Conservation (phyloP, 2,888 invertebrate species). For the Drosophila longiperda region DNA sequence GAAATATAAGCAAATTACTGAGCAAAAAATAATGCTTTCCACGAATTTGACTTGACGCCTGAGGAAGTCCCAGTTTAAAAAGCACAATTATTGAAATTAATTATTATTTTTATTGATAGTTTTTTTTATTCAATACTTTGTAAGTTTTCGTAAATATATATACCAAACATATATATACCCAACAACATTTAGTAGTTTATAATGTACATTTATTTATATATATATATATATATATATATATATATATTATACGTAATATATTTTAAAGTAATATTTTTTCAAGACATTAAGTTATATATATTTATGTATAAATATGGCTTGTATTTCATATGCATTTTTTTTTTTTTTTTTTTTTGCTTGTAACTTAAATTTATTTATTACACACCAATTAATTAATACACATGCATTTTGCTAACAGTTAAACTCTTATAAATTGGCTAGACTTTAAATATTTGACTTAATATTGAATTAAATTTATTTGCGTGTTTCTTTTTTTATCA, state of each 20-base stretch:
- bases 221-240: slow-evolving; percentile 10
- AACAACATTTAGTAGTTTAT: slow-evolving; percentile 62
- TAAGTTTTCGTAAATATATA: slow-evolving; percentile 49
- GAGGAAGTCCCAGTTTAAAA: slow-evolving; percentile 52
- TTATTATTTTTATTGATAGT: slow-evolving; percentile 46
- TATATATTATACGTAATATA: slow-evolving; percentile 11
- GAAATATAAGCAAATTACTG: background rate
- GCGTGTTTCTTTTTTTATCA: slow-evolving; percentile 46
- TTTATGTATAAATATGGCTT: slow-evolving; percentile 24
- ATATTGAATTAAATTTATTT: slow-evolving; percentile 33
- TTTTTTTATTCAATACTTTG: slow-evolving; percentile 39
- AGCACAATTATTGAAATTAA: slow-evolving; percentile 4
- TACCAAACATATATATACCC: slow-evolving; percentile 12
- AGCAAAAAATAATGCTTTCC: background rate
- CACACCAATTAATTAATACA: slow-evolving; percentile 60
- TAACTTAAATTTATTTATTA: slow-evolving; percentile 53
- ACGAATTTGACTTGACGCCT: slow-evolving; percentile 18
- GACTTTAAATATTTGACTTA: slow-evolving; percentile 34
- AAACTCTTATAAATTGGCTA: slow-evolving; percentile 69
- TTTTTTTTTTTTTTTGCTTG: slow-evolving; percentile 3
- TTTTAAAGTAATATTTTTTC: background rate
- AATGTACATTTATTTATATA: slow-evolving; percentile 15
- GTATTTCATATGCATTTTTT: slow-evolving; percentile 26
- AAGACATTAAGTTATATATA: slow-evolving; percentile 30
- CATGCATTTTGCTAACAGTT: slow-evolving; percentile 55